Evolutionary conservation across 2,888 invertebrate genomes (phyloP), one percentile per base, ranked within the genome.

Genomic region (Lottia gigantea): DNA sequence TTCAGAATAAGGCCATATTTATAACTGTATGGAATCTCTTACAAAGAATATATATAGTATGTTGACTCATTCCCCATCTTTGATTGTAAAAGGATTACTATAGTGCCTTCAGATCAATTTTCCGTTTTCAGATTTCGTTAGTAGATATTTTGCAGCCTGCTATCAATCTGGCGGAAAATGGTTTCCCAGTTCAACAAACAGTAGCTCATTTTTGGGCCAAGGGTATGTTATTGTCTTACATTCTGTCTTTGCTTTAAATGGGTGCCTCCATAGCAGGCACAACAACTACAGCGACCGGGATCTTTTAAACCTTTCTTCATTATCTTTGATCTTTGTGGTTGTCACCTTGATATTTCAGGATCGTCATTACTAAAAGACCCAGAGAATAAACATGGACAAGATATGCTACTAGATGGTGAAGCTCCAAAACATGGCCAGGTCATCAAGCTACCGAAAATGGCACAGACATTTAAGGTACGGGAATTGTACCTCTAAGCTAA

Each of bases 341-440:
- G 31, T 6, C 6, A 31, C 61, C 55, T 49, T 63, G 23, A 11
- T 67, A 31, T 61, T 71, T 12, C 63, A 85, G 86, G 82, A 31
- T 31, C 31, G 31, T 31, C 31, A 2, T 31, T 77, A 19, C 72
- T 86, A 19, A 73, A 74, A 55, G 72, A 80, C 62, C 62, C 75
- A 0, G 72, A 65, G 3, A 86, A 86, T 68, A 73, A 64, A 46
- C 77, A 83, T 77, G 88, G 88, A 1, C 66, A 71, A 46, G 88
- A 88, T 67, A 73, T 89, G 79, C 78, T 89, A 7, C 67, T 86
- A 15, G 78, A 86, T 73, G 87, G 87, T 0, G 70, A 71, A 47
- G 85, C 88, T 15, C 89, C 89, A 0, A 73, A 72, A 68, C 83
- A 83, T 67, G 89, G 89, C 3, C 83, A 88, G 71, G 80, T 89